Percentiles rank a stretch among this genome's conserved stretches.
phyloP scores from a whole-genome alignment of 2,797 vertebrate genomes.

The Myotis myotis region DNA sequence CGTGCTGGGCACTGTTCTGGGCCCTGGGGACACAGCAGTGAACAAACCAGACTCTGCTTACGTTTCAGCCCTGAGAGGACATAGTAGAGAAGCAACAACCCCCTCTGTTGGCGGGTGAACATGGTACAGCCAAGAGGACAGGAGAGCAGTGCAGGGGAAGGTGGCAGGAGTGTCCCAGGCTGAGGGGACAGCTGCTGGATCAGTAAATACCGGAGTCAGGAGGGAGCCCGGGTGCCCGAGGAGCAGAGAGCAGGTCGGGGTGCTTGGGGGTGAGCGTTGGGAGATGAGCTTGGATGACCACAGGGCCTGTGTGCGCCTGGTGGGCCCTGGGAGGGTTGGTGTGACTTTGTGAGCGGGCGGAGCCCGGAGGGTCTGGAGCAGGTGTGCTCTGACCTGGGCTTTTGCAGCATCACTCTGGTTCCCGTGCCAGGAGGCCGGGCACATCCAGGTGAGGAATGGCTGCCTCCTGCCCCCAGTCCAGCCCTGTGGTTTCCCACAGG shows the following conservation, averaged over 20 bases:
- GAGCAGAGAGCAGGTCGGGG: background rate
- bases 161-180: background rate
- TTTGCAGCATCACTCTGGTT: background rate
- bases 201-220: background rate
- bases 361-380: background rate
- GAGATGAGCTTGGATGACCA: background rate
- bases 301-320: background rate
- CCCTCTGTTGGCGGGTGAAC: background rate
- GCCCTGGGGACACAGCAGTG: background rate
- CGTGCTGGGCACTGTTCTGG: background rate
- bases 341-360: fast-evolving
- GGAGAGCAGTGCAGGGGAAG: no score
- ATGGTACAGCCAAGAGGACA: no score
- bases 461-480: background rate
- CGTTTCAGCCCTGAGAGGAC: fast-evolving
- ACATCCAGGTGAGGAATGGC: background rate
- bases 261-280: fast-evolving
- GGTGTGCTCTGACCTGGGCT: background rate
- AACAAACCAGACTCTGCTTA: background rate
- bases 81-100: fast-evolving
- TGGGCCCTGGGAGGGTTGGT: background rate
- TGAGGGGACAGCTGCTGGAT: background rate
- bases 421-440: background rate
- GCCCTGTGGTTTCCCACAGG: background rate
- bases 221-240: fast-evolving